phyloP scores from a whole-genome alignment of 2,797 vertebrate species.

The Tapera naevia region DNA sequence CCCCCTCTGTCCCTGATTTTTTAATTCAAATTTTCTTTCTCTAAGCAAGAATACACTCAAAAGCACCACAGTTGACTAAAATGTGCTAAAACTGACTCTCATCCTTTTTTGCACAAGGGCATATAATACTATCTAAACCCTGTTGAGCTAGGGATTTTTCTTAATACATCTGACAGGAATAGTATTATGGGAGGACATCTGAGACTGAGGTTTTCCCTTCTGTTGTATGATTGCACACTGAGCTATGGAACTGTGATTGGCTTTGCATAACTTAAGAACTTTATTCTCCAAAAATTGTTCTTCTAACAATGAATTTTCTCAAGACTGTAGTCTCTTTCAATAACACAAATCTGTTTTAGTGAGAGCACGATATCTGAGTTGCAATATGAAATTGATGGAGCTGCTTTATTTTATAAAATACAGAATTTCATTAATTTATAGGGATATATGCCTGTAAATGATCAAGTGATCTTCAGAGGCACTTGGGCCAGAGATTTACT shows the following conservation, averaged over 20 bases:
- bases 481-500: neutral
- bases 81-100: neutral
- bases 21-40: neutral
- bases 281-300: neutral
- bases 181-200: neutral
- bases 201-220: neutral
- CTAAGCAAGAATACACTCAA: neutral
- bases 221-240: neutral
- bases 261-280: neutral
- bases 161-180: neutral
- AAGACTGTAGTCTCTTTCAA: neutral
- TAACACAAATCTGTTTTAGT: neutral
- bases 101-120: neutral
- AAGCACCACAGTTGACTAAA: neutral
- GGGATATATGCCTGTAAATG: fast-evolving
- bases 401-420: neutral
- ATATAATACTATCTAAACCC: neutral
- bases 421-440: neutral
- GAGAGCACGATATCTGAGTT: neutral
- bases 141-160: neutral
- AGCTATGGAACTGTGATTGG: neutral
- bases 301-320: neutral
- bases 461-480: neutral
- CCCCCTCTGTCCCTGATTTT: fast-evolving
- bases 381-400: neutral